Percentiles rank a stretch among this genome's conserved stretches.
Conservation (phyloP, 2,888 invertebrate species). For the Lasioglossum oenotherae region DNA sequence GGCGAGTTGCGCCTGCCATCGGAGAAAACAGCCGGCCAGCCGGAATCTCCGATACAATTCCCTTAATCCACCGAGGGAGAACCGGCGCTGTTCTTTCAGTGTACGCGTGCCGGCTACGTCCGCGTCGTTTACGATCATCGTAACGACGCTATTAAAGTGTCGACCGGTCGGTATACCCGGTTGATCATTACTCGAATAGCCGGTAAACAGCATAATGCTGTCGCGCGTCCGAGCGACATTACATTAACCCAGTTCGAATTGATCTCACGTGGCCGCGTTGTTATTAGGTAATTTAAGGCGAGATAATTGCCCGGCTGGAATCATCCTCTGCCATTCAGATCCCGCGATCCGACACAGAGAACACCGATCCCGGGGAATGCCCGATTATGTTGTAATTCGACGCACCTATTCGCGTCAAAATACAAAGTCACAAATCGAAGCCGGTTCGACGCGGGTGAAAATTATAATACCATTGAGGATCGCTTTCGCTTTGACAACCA, state of each 20-base stretch:
- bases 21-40: not conserved
- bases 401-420: not conserved
- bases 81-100: not conserved
- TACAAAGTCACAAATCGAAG: too few species aligned
- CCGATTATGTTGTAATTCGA: not conserved
- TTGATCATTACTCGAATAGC: slow-evolving; percentile 43
- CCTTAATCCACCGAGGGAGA: not conserved
- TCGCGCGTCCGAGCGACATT: slow-evolving; percentile 22
- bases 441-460: too few species aligned
- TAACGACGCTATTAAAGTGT: slow-evolving; percentile 41
- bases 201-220: slow-evolving; percentile 34
- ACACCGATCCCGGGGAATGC: not conserved
- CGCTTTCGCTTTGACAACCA: too few species aligned
- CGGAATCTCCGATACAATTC: not conserved
- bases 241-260: slow-evolving; percentile 34
- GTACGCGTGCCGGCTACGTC: not conserved
- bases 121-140: slow-evolving; percentile 42
- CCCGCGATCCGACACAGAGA: not conserved
- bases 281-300: slow-evolving; percentile 29
- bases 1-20: not conserved
- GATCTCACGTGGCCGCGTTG: slow-evolving; percentile 33
- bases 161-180: slow-evolving; percentile 14
- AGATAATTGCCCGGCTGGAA: not conserved
- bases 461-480: too few species aligned
- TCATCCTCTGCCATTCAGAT: not conserved